phyloP scores from a whole-genome alignment of 2,113 vertebrate genomes.

The Hypanus sabinus region DNA sequence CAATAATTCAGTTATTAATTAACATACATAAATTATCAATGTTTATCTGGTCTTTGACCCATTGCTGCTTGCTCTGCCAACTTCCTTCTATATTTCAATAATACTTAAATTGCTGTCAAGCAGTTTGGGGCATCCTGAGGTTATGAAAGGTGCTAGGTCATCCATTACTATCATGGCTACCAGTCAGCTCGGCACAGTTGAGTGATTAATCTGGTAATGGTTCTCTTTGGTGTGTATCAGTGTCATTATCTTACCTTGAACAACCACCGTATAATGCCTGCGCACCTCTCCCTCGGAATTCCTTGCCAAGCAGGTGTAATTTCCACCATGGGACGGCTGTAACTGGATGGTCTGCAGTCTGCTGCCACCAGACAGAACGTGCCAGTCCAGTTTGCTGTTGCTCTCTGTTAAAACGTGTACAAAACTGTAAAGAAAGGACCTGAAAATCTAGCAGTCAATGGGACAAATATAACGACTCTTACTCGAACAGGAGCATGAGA shows the following conservation, averaged over 20 bases:
- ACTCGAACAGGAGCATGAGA: not conserved
- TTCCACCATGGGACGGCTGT: constrained; percentile 69
- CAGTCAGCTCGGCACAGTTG: not conserved
- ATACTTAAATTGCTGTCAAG: not conserved
- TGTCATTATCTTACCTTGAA: constrained; percentile 61
- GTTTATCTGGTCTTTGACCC: not conserved
- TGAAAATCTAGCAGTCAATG: not conserved
- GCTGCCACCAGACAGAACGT: constrained; percentile 58
- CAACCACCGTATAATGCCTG: constrained; percentile 66
- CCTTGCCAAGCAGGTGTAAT: constrained; percentile 67
- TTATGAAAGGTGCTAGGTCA: not conserved
- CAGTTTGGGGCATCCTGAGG: not conserved
- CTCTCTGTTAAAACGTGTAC: not conserved
- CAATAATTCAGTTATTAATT: no score
- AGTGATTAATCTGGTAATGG: not conserved
- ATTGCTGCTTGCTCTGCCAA: not conserved
- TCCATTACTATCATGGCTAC: not conserved
- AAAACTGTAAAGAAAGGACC: not conserved
- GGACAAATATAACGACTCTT: not conserved
- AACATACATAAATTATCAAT: no score
- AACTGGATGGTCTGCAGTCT: constrained; percentile 74
- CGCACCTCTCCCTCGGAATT: constrained; percentile 51
- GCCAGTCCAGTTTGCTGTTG: constrained; percentile 48
- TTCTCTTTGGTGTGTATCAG: not conserved
- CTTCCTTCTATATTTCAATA: not conserved